Percentiles rank a stretch among this genome's conserved stretches.
Evolutionary conservation across 2,113 vertebrate species (phyloP).

Genomic region (Aythya baeri): DNA sequence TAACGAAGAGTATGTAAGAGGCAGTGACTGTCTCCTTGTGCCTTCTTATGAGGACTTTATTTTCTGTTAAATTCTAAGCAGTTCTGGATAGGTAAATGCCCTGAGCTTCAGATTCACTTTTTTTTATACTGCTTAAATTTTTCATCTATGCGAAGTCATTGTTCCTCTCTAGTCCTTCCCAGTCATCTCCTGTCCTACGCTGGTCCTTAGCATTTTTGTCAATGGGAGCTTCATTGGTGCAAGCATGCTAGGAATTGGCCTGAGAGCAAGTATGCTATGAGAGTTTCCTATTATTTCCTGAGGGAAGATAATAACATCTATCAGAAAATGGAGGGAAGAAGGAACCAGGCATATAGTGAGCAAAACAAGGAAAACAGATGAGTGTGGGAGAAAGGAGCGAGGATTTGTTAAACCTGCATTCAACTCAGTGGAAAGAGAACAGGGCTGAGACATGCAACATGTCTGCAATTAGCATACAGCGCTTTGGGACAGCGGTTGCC

Average conservation of each 20-base stretch:
- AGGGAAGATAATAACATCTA: neutral
- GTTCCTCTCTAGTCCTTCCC: neutral
- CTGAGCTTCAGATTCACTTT: neutral
- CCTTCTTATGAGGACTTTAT: neutral
- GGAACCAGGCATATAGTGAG: neutral
- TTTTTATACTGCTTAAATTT: slow-evolving; percentile 5
- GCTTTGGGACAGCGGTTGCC: slow-evolving; percentile 33
- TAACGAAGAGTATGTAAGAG: neutral
- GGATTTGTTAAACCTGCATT: slow-evolving; percentile 19
- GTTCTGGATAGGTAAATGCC: neutral
- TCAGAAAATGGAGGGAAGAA: neutral
- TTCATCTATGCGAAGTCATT: neutral
- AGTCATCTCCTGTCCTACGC: neutral
- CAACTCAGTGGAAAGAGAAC: neutral
- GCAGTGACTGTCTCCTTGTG: neutral
- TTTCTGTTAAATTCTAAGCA: slow-evolving; percentile 1
- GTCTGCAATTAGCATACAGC: slow-evolving; percentile 11
- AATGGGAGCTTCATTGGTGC: neutral
- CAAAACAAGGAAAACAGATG: neutral
- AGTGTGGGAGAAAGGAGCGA: neutral
- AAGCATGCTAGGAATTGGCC: slow-evolving; percentile 7
- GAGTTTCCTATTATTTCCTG: neutral
- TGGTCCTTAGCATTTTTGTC: slow-evolving; percentile 7
- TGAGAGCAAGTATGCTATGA: neutral
- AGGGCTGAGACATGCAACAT: neutral